Percentiles rank a stretch among this genome's conserved stretches.
Evolutionary conservation across 2,888 invertebrate genomes (phyloP).

Genomic region (Graphium colonna): DNA sequence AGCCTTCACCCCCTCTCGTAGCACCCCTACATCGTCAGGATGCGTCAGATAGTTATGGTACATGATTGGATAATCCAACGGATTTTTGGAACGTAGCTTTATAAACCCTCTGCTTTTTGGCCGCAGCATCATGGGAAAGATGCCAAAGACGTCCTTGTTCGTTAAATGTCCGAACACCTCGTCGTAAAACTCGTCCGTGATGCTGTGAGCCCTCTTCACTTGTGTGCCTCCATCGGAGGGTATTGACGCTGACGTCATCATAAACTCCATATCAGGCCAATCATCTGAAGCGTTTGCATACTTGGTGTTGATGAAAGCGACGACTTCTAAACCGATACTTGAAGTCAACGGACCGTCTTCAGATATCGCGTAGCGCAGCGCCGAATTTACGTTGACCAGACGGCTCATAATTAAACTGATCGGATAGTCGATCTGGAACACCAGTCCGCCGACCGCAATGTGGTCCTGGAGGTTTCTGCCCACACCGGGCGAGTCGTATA

Average conservation of each 20-base stretch:
- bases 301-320: conserved; percentile 93
- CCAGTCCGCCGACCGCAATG: conserved; percentile 91
- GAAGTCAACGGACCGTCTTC: conserved; percentile 93
- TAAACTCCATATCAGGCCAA: conserved; percentile 95
- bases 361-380: conserved; percentile 89
- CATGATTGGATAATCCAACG: conserved; percentile 90
- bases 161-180: conserved; percentile 86
- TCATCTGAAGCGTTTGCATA: conserved; percentile 92
- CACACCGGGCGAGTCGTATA: conserved; percentile 90
- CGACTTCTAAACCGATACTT: conserved; percentile 91
- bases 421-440: conserved; percentile 89
- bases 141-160: conserved; percentile 87
- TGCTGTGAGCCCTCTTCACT: conserved; percentile 89
- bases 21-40: conserved; percentile 89
- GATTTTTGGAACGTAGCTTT: conserved; percentile 84
- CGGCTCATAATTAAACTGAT: conserved; percentile 89
- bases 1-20: conserved; percentile 93
- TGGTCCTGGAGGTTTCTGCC: conserved; percentile 94
- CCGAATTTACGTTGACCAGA: conserved; percentile 90
- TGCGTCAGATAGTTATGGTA: conserved; percentile 95
- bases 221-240: conserved; percentile 91
- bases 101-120: conserved; percentile 92
- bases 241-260: conserved; percentile 91
- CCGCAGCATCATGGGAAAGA: conserved; percentile 93
- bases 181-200: conserved; percentile 90